Base-by-base conservation (phyloP, 2,797 vertebrate species). In the Distichodus sexfasciatus region DNA sequence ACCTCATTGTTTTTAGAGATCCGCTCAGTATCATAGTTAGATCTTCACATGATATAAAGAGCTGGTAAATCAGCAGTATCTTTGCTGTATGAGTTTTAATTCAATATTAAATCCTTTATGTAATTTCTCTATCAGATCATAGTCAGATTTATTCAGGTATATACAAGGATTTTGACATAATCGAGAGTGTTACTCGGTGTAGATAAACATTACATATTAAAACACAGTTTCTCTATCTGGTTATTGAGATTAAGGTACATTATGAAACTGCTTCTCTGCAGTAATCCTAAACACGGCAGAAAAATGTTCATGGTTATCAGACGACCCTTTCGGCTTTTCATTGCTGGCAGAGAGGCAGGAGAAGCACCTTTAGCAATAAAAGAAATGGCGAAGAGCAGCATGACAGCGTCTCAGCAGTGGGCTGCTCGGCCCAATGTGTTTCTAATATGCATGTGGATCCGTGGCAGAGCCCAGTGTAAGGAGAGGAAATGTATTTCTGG, bases 401-500 rank as follows among this genome's bases (percentile, higher is more conserved):
- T 84, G 88, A 86, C 85, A 89, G 80, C 83, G 86, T 88, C 81
- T 26, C n/a, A 47, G 58, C 29, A 65, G 35, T 29, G 47, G 58
- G 54, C 58, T 50, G 19, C 33, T 53, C 46, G 40, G 23, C 35
- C 9, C 59, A 77, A 91, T 90, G 87, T 92, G 88, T 92, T 92
- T 93, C 86, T 89, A 93, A 90, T 93, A 89, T 89, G 90, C 83
- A 83, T 83, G 81, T 81, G 82, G 87, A 85, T 89, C 81, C 92
- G 89, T 83, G 86, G 86, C 87, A 90, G 83, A 90, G 88, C 83
- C 72, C 60, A 51, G 89, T 87, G 87, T 90, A 93, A 90, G 77
- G 82, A 87, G 88, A 91, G 92, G 90, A 93, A 92, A 91, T 92
- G 87, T 89, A 88, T 94, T 93, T 94, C 90, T 94, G 92, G 93